phyloP scores from a whole-genome alignment of 2,888 invertebrate species.

The Panopea generosa region DNA sequence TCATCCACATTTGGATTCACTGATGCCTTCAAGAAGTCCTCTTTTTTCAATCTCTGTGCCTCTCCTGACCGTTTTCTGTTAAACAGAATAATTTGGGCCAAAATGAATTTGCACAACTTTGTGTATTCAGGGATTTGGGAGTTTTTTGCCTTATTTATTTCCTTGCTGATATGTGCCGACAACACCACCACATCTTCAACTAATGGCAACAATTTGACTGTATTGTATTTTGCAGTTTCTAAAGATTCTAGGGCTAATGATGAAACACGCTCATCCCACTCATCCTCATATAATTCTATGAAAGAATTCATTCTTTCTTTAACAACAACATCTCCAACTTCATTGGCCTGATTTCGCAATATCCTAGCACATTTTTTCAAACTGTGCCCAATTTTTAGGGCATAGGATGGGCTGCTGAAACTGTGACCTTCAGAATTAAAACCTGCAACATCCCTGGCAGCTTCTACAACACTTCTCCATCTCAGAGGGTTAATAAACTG shows the following conservation, averaged over 20 bases:
- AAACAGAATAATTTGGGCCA: conserved; percentile 44
- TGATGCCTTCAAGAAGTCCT: conserved; percentile 11
- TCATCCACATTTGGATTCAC: conserved; percentile 22
- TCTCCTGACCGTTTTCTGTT: conserved; percentile 88
- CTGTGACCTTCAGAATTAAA: conserved; percentile 11
- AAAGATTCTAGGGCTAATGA: not conserved
- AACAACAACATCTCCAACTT: not conserved
- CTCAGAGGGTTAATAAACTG: conserved; percentile 20
- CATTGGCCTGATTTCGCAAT: conserved; percentile 4
- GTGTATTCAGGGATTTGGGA: not conserved
- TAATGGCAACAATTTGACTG: conserved; percentile 7
- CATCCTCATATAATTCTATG: conserved; percentile 19
- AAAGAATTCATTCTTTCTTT: not conserved
- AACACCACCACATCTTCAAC: conserved; percentile 19
- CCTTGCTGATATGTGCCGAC: conserved; percentile 4
- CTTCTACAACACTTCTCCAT: conserved; percentile 23
- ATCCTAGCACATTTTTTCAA: conserved; percentile 16
- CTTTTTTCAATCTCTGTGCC: conserved; percentile 35
- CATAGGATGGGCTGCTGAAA: not conserved
- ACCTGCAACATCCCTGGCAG: conserved; percentile 24
- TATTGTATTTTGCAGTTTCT: conserved; percentile 8
- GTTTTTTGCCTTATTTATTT: not conserved
- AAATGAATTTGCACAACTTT: conserved; percentile 15
- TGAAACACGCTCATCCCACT: conserved; percentile 4
- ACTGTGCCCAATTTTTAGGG: conserved; percentile 4